Conservation (phyloP, 2,113 vertebrate genomes). For the Hemiprocne comata region DNA sequence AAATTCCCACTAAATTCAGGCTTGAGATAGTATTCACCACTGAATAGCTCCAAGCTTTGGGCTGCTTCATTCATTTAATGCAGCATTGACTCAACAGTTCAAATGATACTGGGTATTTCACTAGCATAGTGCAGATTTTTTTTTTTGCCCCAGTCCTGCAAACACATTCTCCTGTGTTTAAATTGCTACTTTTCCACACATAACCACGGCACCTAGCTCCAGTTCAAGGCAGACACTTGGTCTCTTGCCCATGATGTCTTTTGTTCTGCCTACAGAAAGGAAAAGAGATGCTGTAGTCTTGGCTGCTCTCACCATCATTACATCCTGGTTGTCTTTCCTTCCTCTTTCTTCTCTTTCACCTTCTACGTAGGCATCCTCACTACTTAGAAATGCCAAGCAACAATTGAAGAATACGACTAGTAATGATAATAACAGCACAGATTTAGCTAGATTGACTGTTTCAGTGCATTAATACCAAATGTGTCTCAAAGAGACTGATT, state of each 20-base stretch:
- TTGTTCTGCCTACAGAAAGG: not conserved
- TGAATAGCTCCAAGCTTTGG: not conserved
- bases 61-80: not conserved
- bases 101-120: not conserved
- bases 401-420: not conserved
- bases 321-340: not conserved
- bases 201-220: not conserved
- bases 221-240: not conserved
- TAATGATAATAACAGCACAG: not conserved
- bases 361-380: not conserved
- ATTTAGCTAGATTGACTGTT: not conserved
- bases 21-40: not conserved
- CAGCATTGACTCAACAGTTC: not conserved
- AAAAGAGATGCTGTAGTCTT: not conserved
- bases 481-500: not conserved
- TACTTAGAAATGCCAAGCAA: rapidly evolving
- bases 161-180: not conserved
- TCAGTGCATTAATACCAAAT: not conserved
- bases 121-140: rapidly evolving
- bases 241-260: not conserved
- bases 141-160: not conserved
- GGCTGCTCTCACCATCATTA: not conserved
- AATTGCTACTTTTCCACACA: not conserved
- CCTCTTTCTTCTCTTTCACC: not conserved
- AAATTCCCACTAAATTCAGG: not conserved